Base-by-base conservation (phyloP, 2,797 vertebrate species). In the Anas bernieri region DNA sequence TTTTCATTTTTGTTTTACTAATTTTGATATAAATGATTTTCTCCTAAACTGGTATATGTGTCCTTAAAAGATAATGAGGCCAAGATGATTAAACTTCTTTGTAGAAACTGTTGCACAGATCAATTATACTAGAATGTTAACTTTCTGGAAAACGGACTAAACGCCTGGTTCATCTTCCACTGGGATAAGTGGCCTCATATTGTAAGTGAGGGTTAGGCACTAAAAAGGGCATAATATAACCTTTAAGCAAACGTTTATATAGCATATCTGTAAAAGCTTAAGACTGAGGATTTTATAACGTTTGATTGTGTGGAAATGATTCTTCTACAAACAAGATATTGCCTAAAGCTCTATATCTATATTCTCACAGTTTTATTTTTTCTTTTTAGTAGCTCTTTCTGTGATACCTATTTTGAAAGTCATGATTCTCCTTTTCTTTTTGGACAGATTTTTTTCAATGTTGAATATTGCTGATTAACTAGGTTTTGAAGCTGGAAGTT, bases 361-460 rank as follows among this genome's bases (percentile, higher is more conserved):
- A 54, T 61, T 90, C 48, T 74, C 31, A 2, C 2, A 3, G 3
- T n/a, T 84, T 17, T 82, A 4, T 52, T 81, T 89, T 67, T 61
- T 75, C 14, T 5, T 25, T 55, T 50, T 25, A 12, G 26, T 75
- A 50, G 22, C 28, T 50, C 12, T 31, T 70, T 85, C 39, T 22
- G 2, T 52, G 11, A 5, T 33, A 50, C 18, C 21, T 4, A 3
- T 45, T 82, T 69, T 77, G 16, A 45, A 80, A 85, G 2, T 56
- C 64, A 15, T 0, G 5, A 1, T 0, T 0, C 7, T 18, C 16
- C 43, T 73, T 64, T 55, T 26, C 4, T 54, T 86, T 86, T 45
- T 79, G 6, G 15, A 8, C 21, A 62, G 58, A 81, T 23, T 77
- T 77, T 23, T 0, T 2, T 14, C 11, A 58, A 4, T 43, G 17